These are phyloP conservation scores for Engraulis encrasicolus DNA, from an alignment of 2,113 vertebrate genomes.

Conservation along the genomic window DNA sequence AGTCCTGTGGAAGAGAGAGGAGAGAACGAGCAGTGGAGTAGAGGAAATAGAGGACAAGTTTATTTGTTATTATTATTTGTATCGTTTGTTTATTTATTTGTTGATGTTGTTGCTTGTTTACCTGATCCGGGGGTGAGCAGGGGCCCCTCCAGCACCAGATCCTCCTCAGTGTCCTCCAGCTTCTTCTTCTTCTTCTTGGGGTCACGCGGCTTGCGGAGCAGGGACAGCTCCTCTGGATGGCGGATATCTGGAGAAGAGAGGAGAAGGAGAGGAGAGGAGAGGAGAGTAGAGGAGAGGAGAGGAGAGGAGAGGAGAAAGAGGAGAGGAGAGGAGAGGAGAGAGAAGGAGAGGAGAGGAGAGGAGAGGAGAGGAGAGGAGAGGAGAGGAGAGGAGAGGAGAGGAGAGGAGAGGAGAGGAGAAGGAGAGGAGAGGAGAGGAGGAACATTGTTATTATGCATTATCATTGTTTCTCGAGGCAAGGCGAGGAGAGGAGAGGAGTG, in stretches of 20 bases:
- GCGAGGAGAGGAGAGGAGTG: too few species aligned
- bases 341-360: constrained; percentile 14
- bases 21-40: too few species aligned
- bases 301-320: not conserved
- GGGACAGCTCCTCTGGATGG: constrained; percentile 95
- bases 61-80: too few species aligned
- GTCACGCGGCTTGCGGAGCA: constrained; percentile 95
- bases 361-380: not conserved
- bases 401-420: too few species aligned
- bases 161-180: constrained; percentile 91
- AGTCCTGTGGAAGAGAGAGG: too few species aligned
- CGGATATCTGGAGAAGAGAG: constrained; percentile 84
- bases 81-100: not conserved
- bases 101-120: constrained; percentile 52
- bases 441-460: too few species aligned
- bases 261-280: not conserved
- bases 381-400: not conserved
- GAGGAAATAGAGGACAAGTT: too few species aligned
- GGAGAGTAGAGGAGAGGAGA: not conserved
- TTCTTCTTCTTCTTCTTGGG: constrained; percentile 99
- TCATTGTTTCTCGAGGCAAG: too few species aligned
- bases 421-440: too few species aligned
- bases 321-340: not conserved
- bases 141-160: constrained; percentile 90
- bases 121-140: constrained; percentile 95